phyloP scores from a whole-genome alignment of 2,113 vertebrate genomes.

The Cichladusa arquata region DNA sequence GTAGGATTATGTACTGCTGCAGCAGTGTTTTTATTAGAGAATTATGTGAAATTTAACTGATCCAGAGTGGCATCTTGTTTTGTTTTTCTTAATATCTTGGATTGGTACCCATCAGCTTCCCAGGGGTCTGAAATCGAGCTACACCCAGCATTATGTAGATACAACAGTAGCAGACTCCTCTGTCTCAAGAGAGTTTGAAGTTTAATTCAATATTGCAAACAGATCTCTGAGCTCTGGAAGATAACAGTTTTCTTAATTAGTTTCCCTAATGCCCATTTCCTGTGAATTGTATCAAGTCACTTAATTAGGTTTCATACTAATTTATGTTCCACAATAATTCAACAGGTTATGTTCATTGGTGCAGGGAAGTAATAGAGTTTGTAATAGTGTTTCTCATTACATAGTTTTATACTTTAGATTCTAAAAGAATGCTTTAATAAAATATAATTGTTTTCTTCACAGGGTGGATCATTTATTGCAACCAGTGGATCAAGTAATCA shows the following conservation, averaged over 20 bases:
- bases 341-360: not conserved
- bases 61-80: not conserved
- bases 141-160: not conserved
- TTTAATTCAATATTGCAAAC: not conserved
- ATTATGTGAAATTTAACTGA: not conserved
- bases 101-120: not conserved
- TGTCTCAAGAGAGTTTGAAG: not conserved
- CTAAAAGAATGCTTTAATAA: not conserved
- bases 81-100: not conserved
- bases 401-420: not conserved
- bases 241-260: not conserved
- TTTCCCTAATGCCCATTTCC: not conserved
- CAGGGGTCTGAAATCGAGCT: not conserved
- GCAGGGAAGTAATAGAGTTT: not conserved
- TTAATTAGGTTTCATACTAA: not conserved
- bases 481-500: not conserved
- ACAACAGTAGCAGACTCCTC: not conserved
- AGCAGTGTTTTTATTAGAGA: not conserved
- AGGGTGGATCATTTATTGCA: constrained; percentile 57
- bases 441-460: not conserved
- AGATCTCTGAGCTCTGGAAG: not conserved
- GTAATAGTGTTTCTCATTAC: not conserved
- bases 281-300: not conserved
- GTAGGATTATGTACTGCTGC: not conserved
- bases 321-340: not conserved